phyloP scores from a whole-genome alignment of 1,140 invertebrate species.

The Eulimnadia texana region DNA sequence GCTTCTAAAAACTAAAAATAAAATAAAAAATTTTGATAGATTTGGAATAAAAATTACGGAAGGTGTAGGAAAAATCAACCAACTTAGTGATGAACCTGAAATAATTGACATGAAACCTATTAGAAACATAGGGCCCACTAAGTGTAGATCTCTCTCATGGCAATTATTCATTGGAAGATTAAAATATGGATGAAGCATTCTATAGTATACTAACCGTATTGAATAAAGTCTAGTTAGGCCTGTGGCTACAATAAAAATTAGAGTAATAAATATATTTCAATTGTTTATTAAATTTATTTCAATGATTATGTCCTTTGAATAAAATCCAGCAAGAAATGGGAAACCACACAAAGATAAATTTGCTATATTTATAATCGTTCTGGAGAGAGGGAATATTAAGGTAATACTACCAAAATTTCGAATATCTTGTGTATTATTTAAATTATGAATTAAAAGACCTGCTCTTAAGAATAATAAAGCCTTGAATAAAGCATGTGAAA shows the following conservation, averaged over 20 bases:
- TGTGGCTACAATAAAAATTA: constrained; percentile 36
- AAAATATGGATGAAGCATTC: constrained; percentile 32
- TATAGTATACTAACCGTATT: constrained; percentile 39
- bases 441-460: constrained; percentile 42
- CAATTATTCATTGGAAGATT: too few species aligned
- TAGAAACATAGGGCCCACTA: constrained; percentile 33
- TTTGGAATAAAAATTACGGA: constrained; percentile 18
- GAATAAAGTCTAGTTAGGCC: constrained; percentile 38
- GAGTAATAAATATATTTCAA: constrained; percentile 35
- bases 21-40: constrained; percentile 14
- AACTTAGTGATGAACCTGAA: constrained; percentile 30
- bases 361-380: constrained; percentile 33
- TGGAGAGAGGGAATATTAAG: constrained; percentile 30
- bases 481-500: constrained; percentile 47
- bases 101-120: constrained; percentile 36
- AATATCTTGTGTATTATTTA: constrained; percentile 44
- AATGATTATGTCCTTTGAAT: constrained; percentile 48
- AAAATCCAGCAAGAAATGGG: constrained; percentile 45
- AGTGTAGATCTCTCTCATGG: too few species aligned
- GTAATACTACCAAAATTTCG: constrained; percentile 34
- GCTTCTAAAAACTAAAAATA: not conserved
- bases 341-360: constrained; percentile 38
- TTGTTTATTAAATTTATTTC: constrained; percentile 33
- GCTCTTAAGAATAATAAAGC: constrained; percentile 44
- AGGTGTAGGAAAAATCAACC: constrained; percentile 31